Evolutionary conservation across 2,888 invertebrate species (phyloP).

Genomic region (Phorcus lineatus): DNA sequence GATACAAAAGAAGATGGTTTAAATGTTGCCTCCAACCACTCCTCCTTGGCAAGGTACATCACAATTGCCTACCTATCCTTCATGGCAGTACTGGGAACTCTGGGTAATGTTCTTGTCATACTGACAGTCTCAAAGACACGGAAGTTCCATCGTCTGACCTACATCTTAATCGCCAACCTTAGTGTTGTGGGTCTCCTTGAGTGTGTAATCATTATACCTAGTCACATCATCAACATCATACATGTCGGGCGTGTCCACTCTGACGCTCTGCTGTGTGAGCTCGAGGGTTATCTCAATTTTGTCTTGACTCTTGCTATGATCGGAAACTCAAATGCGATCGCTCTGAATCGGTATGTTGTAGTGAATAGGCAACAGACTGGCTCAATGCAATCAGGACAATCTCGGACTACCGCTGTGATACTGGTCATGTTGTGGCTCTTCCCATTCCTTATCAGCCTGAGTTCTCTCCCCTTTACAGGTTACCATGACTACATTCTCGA

Average conservation of each 20-base stretch:
- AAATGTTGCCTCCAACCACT: neutral
- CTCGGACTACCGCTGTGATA: neutral
- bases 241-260: neutral
- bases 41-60: neutral
- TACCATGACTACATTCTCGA: constrained; percentile 28
- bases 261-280: constrained; percentile 3
- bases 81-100: constrained; percentile 23
- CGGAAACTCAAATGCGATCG: constrained; percentile 27
- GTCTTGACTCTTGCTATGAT: constrained; percentile 19
- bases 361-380: neutral
- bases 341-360: constrained; percentile 24
- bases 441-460: constrained; percentile 21
- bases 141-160: constrained; percentile 24
- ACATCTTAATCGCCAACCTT: constrained; percentile 30
- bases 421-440: constrained; percentile 28
- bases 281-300: constrained; percentile 29
- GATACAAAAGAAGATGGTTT: too few relatives aligned
- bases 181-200: constrained; percentile 29
- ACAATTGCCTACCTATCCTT: constrained; percentile 25
- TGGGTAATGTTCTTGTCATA: constrained; percentile 30
- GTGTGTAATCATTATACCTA: constrained; percentile 27
- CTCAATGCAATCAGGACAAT: neutral
- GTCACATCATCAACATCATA: constrained; percentile 24
- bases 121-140: constrained; percentile 6
- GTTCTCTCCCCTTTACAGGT: constrained; percentile 26